phyloP scores from a whole-genome alignment of 1,140 invertebrate species.

The Euglossa dilemma region DNA sequence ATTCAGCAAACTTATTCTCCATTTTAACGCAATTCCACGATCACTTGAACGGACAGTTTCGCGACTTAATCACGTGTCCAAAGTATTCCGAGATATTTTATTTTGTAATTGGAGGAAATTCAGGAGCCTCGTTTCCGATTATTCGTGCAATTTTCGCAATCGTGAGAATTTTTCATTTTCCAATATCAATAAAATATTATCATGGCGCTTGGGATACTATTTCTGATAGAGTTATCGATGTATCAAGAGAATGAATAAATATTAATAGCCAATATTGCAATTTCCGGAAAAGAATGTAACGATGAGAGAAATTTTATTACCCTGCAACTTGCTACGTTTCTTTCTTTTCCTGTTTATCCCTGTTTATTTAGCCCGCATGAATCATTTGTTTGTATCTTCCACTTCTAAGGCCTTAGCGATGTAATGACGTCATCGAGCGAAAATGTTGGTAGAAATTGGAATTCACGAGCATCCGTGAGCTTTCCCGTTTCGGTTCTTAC shows the following conservation, averaged over 20 bases:
- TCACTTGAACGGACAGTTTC: not conserved
- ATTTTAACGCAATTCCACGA: not conserved
- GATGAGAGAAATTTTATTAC: not conserved
- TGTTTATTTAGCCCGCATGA: not conserved
- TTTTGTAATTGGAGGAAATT: no score
- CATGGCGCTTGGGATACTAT: fast-evolving
- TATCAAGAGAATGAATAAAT: no score
- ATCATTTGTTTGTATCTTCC: not conserved
- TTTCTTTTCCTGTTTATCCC: not conserved
- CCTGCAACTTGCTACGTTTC: no score
- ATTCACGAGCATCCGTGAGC: no score
- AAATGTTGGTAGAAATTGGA: not conserved
- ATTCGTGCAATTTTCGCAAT: no score
- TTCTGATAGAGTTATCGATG: not conserved
- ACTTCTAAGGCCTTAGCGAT: not conserved
- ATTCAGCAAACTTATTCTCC: not conserved
- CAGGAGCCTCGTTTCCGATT: not conserved
- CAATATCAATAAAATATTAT: no score
- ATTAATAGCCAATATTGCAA: not conserved
- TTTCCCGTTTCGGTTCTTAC: no score
- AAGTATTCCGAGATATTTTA: not conserved
- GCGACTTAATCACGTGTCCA: no score
- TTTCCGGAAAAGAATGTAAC: not conserved
- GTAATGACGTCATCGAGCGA: not conserved
- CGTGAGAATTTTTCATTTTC: no score